These are phyloP conservation scores for Eclectus roratus DNA, from an alignment of 2,113 vertebrate species.

Conservation along the genomic window DNA sequence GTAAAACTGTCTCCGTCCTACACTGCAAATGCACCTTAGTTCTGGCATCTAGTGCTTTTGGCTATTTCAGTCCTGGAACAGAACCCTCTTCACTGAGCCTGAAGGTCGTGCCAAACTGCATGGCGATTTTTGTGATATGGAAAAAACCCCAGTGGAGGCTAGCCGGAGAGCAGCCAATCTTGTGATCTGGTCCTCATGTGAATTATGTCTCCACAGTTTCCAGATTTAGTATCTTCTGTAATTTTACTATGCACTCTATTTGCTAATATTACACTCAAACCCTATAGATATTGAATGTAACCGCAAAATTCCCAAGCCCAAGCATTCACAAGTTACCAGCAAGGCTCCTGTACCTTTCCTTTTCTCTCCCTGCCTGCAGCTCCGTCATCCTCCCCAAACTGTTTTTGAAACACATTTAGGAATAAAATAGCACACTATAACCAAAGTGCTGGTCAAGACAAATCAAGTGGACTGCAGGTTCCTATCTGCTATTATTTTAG, in stretches of 20 bases:
- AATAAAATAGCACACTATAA: not conserved
- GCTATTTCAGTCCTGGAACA: slow-evolving; percentile 46
- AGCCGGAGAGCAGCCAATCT: not conserved
- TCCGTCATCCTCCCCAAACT: not conserved
- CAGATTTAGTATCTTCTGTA: not conserved
- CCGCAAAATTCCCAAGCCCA: not conserved
- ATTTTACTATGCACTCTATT: not conserved
- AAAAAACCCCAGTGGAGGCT: slow-evolving; percentile 15
- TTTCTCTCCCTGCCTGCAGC: not conserved
- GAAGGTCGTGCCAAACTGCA: slow-evolving; percentile 33
- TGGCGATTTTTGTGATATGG: slow-evolving; percentile 33
- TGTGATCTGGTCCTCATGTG: slow-evolving; percentile 20
- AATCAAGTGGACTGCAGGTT: not conserved
- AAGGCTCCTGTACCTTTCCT: not conserved
- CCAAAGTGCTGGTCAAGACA: not conserved
- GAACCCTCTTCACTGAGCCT: not conserved
- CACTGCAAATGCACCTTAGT: slow-evolving; percentile 13
- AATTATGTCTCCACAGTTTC: not conserved
- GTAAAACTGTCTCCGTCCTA: slow-evolving; percentile 8
- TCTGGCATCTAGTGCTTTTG: slow-evolving; percentile 13
- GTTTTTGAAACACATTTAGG: not conserved
- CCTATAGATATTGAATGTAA: not conserved
- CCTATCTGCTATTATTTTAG: not conserved
- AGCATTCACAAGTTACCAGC: not conserved
- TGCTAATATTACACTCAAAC: not conserved